Base-by-base conservation (phyloP, 2,113 vertebrate genomes). In the Scatophagus argus region DNA sequence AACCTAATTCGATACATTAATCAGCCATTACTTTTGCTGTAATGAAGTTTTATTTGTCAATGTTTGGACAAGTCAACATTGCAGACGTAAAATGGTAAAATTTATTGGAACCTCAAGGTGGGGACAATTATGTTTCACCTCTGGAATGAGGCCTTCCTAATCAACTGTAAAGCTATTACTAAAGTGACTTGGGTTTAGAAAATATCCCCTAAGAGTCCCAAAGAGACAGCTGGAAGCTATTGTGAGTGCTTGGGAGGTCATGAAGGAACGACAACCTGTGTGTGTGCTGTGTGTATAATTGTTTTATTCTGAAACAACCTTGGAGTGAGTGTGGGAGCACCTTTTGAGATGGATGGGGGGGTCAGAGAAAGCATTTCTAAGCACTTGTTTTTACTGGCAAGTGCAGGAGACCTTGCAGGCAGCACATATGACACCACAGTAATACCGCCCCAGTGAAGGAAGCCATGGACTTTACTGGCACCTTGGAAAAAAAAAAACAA, bases 291-390 rank as follows among this genome's bases (percentile, higher is more conserved):
- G 58, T 71, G 74, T 69, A 34, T 84, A 93, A 93, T 79, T 91
- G 89, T 86, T 95, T 94, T 91, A 88, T 90, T 94, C 88, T 93
- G 88, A 64, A 93, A 83, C 76, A 93, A 87, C 81, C 93, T 92
- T 81, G 91, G 77, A 84, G 85, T 74, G 62, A 89, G 61, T 70
- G 39, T 65, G 85, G 82, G 89, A 89, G 78, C 83, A 79, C 84
- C 86, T 82, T n/a, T 62, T 0, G 27, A 92, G 80, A 91, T 79
- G 86, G 60, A 82, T 74, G 9, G 79, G 73, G 58, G 82, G 85
- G 75, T 74, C 51, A 86, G 63, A 89, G 69, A 84, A 87, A 74
- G 69, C 43, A 87, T 84, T 90, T 92, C 86, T 72, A 60, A 10
- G 73, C 74, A 93, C 83, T 91, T 94, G 88, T 93, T 95, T 95